Evolutionary conservation across 2,888 invertebrate genomes (phyloP), one percentile per base, ranked within the genome.

Genomic region (Aphodius sticticus): DNA sequence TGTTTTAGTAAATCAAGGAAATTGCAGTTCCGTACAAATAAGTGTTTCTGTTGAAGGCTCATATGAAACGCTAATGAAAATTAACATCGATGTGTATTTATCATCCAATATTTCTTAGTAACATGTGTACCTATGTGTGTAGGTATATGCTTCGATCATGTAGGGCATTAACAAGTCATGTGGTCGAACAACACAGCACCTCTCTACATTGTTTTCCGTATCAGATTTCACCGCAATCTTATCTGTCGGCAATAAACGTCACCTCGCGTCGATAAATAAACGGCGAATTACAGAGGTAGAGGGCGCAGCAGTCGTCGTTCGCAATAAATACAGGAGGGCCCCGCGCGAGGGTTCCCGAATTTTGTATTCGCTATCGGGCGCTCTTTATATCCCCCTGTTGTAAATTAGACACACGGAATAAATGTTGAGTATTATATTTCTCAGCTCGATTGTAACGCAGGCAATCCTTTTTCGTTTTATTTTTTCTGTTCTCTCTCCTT

Each of bases 191-290:
- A 53, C 53, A 53, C 7, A 53, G 9, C 53, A 53, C 74, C 36
- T 35, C 37, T 12, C 7, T 35, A 36, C 74, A 36, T 26, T 74
- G 74, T 74, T 35, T 74, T 36, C 16, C 9, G 35, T 74, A 74
- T 74, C 74, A 74, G 36, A 74, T 74, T 74, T 74, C 74, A 7
- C 74, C n/a, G 37, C 37, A 36, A 74, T 74, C 74, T 74, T 74
- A 74, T 74, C 74, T 74, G n/a, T 0, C 5, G 74, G 36, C 15
- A 74, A 74, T 74, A 16, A 74, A 74, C 74, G 74, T 74, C 74
- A 36, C 14, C 35, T 74, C 74, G n/a, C 35, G 35, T 74, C 74
- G 35, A 74, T 74, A 74, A 74, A 74, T 74, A 74, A 26, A 74
- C 7, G 37, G 74, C 36, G 15, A 26, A 26, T 74, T 74, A 74